Evolutionary conservation across 2,113 vertebrate species (phyloP).

Genomic region (Mungos mungo): DNA sequence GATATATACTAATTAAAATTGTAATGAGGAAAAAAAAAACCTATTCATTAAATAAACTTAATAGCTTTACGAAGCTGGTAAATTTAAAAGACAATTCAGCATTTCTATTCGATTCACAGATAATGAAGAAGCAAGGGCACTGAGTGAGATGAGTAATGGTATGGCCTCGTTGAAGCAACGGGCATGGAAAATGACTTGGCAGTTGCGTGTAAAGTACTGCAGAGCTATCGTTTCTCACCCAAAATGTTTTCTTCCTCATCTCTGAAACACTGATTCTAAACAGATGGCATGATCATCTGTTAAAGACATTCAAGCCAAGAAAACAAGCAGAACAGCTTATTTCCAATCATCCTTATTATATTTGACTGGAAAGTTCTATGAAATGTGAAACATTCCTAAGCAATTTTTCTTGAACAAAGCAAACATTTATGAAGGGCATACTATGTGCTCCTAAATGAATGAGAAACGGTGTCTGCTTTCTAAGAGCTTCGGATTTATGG

Average conservation of each 20-base stretch:
- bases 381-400: constrained; percentile 9
- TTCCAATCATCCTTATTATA: constrained; percentile 51
- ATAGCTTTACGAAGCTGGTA: not conserved
- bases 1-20: constrained; percentile 7
- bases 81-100: not conserved
- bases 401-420: constrained; percentile 6
- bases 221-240: constrained; percentile 61
- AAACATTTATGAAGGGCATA: constrained; percentile 12
- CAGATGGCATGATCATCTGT: constrained; percentile 50
- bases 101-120: not conserved
- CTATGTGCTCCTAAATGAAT: not conserved
- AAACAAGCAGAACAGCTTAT: constrained; percentile 52
- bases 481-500: not conserved
- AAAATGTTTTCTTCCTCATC: constrained; percentile 54
- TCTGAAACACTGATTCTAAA: constrained; percentile 65
- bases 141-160: not conserved
- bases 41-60: constrained; percentile 4
- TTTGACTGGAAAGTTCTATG: constrained; percentile 25
- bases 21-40: not conserved
- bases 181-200: constrained; percentile 33
- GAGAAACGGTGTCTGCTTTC: constrained; percentile 22
- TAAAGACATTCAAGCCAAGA: constrained; percentile 41
- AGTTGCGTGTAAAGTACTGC: constrained; percentile 32
- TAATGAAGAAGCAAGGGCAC: not conserved
- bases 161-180: not conserved